Evolutionary conservation across 92 coral and sea anemone species (phyloP), one percentile per base, ranked within the genome.

Genomic region (Palythoa caribaeorum): DNA sequence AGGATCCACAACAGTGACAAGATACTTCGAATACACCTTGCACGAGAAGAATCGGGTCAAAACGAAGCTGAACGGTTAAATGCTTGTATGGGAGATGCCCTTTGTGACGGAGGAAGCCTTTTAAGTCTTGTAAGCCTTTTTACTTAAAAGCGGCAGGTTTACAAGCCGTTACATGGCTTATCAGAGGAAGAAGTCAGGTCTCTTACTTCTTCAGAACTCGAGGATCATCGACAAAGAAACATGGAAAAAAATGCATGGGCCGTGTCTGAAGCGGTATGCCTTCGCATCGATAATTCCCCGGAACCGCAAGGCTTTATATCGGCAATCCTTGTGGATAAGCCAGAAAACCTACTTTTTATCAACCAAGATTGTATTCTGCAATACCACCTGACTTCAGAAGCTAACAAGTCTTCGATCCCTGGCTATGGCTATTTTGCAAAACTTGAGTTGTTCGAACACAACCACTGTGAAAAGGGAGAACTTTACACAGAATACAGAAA

Each of bases 241-340:
- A 69, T 77, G 83, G 90, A 28, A 28, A 87, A 90, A 86, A 87
- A 90, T 85, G 93, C 93, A 50, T 90, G 90, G 90, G 90, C 83
- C 53, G 93, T 90, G 36, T 60, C 90, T 62, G 88, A 87, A 66
- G 87, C 78, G 80, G 90, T 90, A 40, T 62, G 65, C 87, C 87
- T 48, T 54, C 84, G 93, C 71, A 88, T 90, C 72, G 88, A 90
- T 70, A 90, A 87, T 80, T 83, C 90, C 72, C 93, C 93, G 50
- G 88, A 85, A 38, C 93, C 88, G 75, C 76, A 77, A 66, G 90
- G 83, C 36, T 90, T 62, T 87, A 62, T 83, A 63, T 80, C 88
- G 54, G 93, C 86, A 81, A 54, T 87, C 83, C 71, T 90, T 75
- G 88, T 75, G 52, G 85, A 90, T 59, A 54, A 80, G 70, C 84